Evolutionary conservation across 2,113 vertebrate species (phyloP).

Genomic region (Neotoma lepida): DNA sequence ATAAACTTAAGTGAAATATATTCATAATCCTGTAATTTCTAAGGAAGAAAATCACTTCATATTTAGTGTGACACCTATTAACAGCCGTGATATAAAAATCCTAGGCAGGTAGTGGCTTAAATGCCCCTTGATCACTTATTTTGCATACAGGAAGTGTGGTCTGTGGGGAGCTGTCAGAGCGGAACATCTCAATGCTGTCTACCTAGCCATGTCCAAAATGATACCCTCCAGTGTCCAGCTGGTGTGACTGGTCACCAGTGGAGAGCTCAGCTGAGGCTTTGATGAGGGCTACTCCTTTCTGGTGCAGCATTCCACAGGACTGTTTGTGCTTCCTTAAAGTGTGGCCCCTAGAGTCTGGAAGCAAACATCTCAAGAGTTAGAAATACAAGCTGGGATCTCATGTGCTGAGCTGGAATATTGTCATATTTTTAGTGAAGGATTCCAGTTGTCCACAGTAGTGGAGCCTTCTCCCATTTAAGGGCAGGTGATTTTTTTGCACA

Average conservation of each 20-base stretch:
- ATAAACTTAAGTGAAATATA: background rate
- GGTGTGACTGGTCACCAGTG: background rate
- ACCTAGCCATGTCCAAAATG: background rate
- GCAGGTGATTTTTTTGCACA: too few species aligned
- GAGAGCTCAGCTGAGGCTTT: background rate
- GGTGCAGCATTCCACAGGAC: background rate
- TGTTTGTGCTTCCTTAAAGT: background rate
- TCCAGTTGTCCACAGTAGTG: background rate
- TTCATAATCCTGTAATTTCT: background rate
- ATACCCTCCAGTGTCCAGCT: background rate
- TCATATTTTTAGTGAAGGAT: background rate
- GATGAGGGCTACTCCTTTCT: background rate
- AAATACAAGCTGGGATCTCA: background rate
- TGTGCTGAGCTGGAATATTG: too few species aligned
- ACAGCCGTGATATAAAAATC: background rate
- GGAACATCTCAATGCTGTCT: too few species aligned
- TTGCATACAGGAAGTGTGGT: background rate
- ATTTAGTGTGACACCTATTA: background rate
- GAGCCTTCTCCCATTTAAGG: background rate
- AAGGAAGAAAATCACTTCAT: background rate
- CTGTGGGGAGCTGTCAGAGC: background rate
- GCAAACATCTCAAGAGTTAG: background rate
- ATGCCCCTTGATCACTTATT: background rate
- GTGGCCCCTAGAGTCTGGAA: background rate
- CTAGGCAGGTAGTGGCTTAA: background rate